Evolutionary conservation across 2,113 vertebrate species (phyloP), one percentile per base, ranked within the genome.

Genomic region (Oreochromis spilurus): DNA sequence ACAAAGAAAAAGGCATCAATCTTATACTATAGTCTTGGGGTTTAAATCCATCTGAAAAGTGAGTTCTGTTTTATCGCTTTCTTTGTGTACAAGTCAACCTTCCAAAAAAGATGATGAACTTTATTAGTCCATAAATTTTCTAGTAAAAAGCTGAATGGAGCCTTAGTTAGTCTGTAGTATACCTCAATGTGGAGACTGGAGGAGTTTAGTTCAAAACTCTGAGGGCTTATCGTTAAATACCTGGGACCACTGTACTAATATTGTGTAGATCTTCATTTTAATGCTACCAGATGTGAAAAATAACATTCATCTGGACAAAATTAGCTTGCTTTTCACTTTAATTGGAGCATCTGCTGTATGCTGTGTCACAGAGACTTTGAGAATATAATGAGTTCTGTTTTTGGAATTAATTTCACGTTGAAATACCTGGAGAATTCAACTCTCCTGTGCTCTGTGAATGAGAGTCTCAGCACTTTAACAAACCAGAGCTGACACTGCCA

Each of bases 381-480:
- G 29, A 31, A 58, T 53, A 79, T 79, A 85, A 80, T 79, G 43
- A 87, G 80, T 90, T 91, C 82, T 81, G 65, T 62, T 87, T 91
- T 83, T 88, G 79, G 88, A 88, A 81, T 19, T 81, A 4, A 75
- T 87, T 75, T 52, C 31, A 70, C 8, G 1, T 50, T 83, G 50
- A 36, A n/a, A 82, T 65, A 58, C 48, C 82, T 70, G 78, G 89
- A 89, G 81, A 77, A 50, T 55, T 80, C 19, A 43, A 84, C 40
- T 79, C 36, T 4, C 40, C 82, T 88, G 86, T 14, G 4, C 45
- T 36, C 55, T 45, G 52, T 75, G 45, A 87, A 19, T 3, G 12
- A 58, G 52, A 82, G 50, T 75, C 78, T 79, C 38, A 5, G 78
- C 54, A 84, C 58, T 50, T 80, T 9, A 48, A 14, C 87, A 79